A percentile compares a stretch with the other conserved stretches of the same genome.
phyloP scores from a whole-genome alignment of 2,797 vertebrate genomes.

The Coreius guichenoti region DNA sequence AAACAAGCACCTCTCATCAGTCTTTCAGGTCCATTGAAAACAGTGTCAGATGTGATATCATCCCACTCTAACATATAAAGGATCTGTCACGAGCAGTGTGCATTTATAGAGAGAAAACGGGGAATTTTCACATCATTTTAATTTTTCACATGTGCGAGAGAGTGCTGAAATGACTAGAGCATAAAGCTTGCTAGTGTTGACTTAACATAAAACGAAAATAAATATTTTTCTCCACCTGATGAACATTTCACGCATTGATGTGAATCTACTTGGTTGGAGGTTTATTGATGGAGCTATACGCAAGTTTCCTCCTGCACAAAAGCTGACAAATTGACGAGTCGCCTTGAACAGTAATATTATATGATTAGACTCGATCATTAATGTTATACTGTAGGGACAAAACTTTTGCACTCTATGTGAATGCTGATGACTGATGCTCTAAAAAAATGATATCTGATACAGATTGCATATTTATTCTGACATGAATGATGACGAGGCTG shows the following conservation, averaged over 20 bases:
- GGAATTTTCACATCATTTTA: too few species aligned
- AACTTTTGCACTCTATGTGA: neutral
- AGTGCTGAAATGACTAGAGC: neutral
- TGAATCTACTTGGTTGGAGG: neutral
- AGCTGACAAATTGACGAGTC: neutral
- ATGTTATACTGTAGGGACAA: neutral
- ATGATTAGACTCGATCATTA: neutral
- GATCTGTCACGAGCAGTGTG: constrained; percentile 30
- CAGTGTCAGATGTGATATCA: constrained; percentile 45
- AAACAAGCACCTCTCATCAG: constrained; percentile 58
- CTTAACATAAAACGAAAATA: neutral
- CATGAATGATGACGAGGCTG: neutral
- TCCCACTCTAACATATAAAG: constrained; percentile 54
- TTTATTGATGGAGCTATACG: neutral
- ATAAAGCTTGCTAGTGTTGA: neutral
- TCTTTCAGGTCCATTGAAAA: constrained; percentile 61
- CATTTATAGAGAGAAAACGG: constrained; percentile 22
- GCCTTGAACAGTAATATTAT: neutral
- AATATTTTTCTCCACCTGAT: neutral
- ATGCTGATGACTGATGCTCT: neutral
- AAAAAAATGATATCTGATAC: neutral
- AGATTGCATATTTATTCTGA: neutral
- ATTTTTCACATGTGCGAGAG: constrained; percentile 10
- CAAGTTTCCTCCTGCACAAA: neutral
- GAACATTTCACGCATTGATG: neutral